Evolutionary conservation across 1,140 invertebrate genomes (phyloP), one percentile per base, ranked within the genome.

Genomic region (Thaumatotibia leucotreta): DNA sequence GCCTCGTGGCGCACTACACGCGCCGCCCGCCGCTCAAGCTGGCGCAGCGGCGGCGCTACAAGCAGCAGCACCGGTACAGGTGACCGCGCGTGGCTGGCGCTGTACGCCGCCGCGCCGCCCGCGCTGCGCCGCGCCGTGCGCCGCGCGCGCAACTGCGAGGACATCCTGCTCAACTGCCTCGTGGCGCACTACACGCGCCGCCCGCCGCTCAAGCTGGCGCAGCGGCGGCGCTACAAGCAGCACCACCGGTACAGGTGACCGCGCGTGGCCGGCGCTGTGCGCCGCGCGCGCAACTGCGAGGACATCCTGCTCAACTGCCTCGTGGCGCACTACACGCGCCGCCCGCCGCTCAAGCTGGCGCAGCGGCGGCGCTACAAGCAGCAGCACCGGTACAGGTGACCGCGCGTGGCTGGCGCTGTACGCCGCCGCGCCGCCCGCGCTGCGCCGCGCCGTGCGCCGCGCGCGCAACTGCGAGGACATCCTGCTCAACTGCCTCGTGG

Each of bases 121-220:
- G n/a, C n/a, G n/a, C n/a, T n/a, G n/a, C n/a, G n/a, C n/a, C n/a
- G n/a, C n/a, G n/a, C n/a, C n/a, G n/a, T n/a, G n/a, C n/a, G 31
- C 31, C 31, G 31, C 31, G 31, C 31, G 31, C 31, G 31, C 31
- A 32, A 32, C 10, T 5, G 4, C 27, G 9, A 32, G 45, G 23
- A 54, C 2, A 22, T 6, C 49, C 11, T 9, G n/a, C 33, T 31
- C 39, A 45, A 64, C 23, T 64, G 14, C 5, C 10, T 64, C 61
- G 52, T 58, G 20, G 6, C 6, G 52, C 23, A 32, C 23, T 6
- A 22, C 8, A 6, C 52, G 52, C 94, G 97, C 75, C 94, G 97
- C 78, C 96, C 98, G 81, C 98, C 98, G 66, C 96, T 99, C 79
- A 99, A 99, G 93, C 96, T 99, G 69, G 98, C 97, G 62, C 97